Base-by-base conservation (phyloP, 1,140 invertebrate genomes). In the Tetramorium alpestre region DNA sequence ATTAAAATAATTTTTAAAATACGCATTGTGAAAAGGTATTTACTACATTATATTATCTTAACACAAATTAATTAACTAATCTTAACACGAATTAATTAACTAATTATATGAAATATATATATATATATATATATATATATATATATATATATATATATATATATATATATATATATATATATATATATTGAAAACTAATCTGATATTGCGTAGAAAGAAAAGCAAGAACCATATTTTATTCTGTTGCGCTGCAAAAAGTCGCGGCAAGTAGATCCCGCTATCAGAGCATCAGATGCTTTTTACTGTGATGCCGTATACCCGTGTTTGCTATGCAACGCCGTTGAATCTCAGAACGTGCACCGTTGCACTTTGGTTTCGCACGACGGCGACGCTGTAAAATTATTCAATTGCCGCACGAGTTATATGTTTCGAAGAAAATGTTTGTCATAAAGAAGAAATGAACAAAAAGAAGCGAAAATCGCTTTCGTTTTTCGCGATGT, bases 391-490 rank as follows among this genome's bases (percentile, higher is more conserved):
- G 38, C 65, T 73, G 33, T 73, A 82, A 82, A 82, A 58, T 72
- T 82, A 82, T 72, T 82, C 64, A 73, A 80, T 54, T 25, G 51
- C 22, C 67, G 51, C 51, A 72, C 51, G 38, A 18, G 51, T 81
- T 25, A 58, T 38, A 56, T 25, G 16, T 58, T 81, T 51, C 18
- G 38, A 56, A 60, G 22, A 25, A 70, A 72, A 82, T 25, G 38
- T 72, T 81, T 18, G 51, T 72, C 78, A 41, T 82, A 82, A 82
- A 58, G 11, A 25, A 56, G 51, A 80, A 22, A 33, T 22, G 33
- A 38, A 47, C 7, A 51, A 11, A 70, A 82, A 82, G 67, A 73
- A 72, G 51, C 25, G 25, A 49, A 13, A 28, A 22, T 22, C 22
- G 78, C 54, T 81, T 81, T 81, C 28, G 22, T 69, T 69, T 81